Evolutionary conservation across 2,888 invertebrate species (phyloP), one percentile per base, ranked within the genome.

Genomic region (Iphiclides podalirius): DNA sequence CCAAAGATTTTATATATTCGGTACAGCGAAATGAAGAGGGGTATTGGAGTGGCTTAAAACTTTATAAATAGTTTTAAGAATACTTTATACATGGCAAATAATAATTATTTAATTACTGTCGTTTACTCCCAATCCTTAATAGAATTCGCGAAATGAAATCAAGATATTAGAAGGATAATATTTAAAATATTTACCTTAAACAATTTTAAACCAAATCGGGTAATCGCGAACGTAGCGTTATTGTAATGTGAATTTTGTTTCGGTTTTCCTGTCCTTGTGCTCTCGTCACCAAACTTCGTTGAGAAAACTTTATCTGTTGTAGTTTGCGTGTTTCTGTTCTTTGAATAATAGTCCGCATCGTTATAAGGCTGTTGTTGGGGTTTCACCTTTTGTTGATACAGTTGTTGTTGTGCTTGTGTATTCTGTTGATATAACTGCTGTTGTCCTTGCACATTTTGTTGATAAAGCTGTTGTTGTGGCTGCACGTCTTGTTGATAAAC

Each of bases 181-280:
- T 15, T 53, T 36, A 42, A 36, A 8, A 38, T 48, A 43, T 55
- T 65, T 64, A 83, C 83, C 74, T 73, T 75, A 48, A 83, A 60
- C 42, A 83, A 60, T 54, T 66, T 65, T 11, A 83, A 52, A 12
- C 77, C 79, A 47, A 83, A 75, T 35, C 71, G 67, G 0, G 76
- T 68, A 9, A 82, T 61, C 13, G 73, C 64, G 7, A 60, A 47
- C 2, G 73, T 70, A 6, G 64, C 55, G 35, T 67, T 66, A 14
- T 59, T 61, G 31, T 41, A 34, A 45, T 45, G 45, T 41, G 40
- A 28, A 37, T 51, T 45, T 41, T 40, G 36, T 9, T 36, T 37
- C 15, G 37, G 31, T 51, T 20, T 40, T 45, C 45, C 41, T 40
- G 50, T 40, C 41, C 45, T 36, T 40, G 50, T 51, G 23, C 39